Conservation (phyloP, 2,797 vertebrate genomes). For the Remorina albescens region DNA sequence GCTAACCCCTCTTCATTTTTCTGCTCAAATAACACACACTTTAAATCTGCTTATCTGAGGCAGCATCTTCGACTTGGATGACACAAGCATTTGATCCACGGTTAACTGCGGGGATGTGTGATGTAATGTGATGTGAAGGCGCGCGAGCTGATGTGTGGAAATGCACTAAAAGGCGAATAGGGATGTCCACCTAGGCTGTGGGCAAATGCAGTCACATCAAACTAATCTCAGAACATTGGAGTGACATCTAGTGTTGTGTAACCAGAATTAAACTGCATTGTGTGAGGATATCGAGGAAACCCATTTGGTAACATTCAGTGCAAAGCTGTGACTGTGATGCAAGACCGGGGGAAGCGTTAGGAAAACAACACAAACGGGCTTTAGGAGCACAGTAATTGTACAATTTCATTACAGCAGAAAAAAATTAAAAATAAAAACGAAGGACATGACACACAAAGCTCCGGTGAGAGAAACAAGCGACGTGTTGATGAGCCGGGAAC, state of each 20-base stretch:
- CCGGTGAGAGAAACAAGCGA: slow-evolving; percentile 19
- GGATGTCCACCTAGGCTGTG: slow-evolving; percentile 64
- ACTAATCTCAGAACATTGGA: slow-evolving; percentile 70
- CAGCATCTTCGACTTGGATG: slow-evolving; percentile 65
- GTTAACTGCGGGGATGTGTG: slow-evolving; percentile 59
- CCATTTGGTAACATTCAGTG: slow-evolving; percentile 50
- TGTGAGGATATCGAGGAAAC: slow-evolving; percentile 62
- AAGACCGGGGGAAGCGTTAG: slow-evolving; percentile 28
- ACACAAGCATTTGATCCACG: slow-evolving; percentile 72
- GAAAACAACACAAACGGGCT: slow-evolving; percentile 29
- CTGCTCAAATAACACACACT: slow-evolving; percentile 74
- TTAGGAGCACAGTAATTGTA: slow-evolving; percentile 44
- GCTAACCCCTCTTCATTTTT: slow-evolving; percentile 60
- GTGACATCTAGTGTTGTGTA: slow-evolving; percentile 76
- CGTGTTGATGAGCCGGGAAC: slow-evolving; percentile 39
- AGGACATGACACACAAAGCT: slow-evolving; percentile 39
- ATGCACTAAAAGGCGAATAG: slow-evolving; percentile 62
- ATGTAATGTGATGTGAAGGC: slow-evolving; percentile 71
- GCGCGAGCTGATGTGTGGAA: slow-evolving; percentile 51
- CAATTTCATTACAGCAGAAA: slow-evolving; percentile 53
- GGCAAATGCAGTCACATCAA: slow-evolving; percentile 71
- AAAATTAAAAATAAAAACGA: neutral
- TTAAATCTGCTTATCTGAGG: slow-evolving; percentile 77
- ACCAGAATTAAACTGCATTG: slow-evolving; percentile 71
- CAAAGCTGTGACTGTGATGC: slow-evolving; percentile 53